A percentile compares a stretch with the other conserved stretches of the same genome.
phyloP scores from a whole-genome alignment of 1,140 invertebrate genomes.

The Eueides isabella region DNA sequence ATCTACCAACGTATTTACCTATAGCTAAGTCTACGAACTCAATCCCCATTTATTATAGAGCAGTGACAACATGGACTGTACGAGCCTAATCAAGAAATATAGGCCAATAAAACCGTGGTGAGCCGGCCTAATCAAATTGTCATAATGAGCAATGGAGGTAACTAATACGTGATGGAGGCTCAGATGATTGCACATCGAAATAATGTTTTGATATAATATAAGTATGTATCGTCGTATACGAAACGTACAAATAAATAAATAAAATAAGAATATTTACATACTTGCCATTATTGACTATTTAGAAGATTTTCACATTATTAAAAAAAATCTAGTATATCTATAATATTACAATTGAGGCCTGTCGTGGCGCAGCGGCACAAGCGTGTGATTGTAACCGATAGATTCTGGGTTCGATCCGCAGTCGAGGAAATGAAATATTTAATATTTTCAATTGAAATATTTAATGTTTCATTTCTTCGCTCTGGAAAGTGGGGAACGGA shows the following conservation, averaged over 20 bases:
- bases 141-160: constrained; percentile 58
- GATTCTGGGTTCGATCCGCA: too few species aligned
- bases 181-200: constrained; percentile 15
- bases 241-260: neutral
- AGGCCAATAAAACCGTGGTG: constrained; percentile 74
- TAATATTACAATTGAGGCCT: too few species aligned
- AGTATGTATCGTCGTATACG: neutral
- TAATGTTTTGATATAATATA: neutral
- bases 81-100: constrained; percentile 77
- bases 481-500: too few species aligned
- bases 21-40: constrained; percentile 26
- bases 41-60: constrained; percentile 45
- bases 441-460: too few species aligned
- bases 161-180: constrained; percentile 36
- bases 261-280: neutral
- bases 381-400: too few species aligned
- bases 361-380: too few species aligned
- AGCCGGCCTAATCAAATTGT: constrained; percentile 74
- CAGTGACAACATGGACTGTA: constrained; percentile 49
- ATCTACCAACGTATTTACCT: neutral
- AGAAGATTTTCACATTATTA: too few species aligned
- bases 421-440: too few species aligned
- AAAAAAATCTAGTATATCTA: too few species aligned
- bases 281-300: too few species aligned
- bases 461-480: too few species aligned